Conservation (phyloP, 2,797 vertebrate species). For the Acanthopagrus latus region DNA sequence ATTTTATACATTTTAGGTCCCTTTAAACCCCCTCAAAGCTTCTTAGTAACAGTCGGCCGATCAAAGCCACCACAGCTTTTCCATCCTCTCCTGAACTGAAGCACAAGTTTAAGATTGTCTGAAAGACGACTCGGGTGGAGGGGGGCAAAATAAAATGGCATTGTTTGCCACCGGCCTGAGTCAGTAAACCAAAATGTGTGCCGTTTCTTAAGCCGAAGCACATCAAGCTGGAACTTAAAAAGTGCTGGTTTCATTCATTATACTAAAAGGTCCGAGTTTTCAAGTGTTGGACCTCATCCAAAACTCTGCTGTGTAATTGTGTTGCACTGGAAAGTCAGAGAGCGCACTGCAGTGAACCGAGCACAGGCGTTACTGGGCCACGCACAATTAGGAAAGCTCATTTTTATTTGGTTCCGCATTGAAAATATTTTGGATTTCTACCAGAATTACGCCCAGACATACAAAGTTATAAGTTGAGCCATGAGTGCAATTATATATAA, state of each 20-base stretch:
- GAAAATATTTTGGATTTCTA: conserved; percentile 14
- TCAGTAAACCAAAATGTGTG: conserved; percentile 78
- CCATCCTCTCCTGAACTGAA: conserved; percentile 83
- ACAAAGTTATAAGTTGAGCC: conserved; percentile 1
- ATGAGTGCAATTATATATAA: conserved; percentile 23
- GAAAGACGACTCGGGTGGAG: conserved; percentile 74
- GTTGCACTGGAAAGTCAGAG: conserved; percentile 15
- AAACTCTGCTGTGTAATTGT: conserved; percentile 43
- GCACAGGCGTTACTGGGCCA: conserved; percentile 18
- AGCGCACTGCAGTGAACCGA: conserved; percentile 1
- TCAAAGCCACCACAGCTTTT: conserved; percentile 85
- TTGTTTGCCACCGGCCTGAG: conserved; percentile 78
- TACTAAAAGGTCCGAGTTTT: conserved; percentile 41
- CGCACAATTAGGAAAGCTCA: neutral
- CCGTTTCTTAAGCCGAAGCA: conserved; percentile 68
- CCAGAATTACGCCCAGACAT: neutral
- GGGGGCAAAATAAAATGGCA: conserved; percentile 77
- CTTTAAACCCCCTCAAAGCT: conserved; percentile 86
- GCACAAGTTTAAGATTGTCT: conserved; percentile 86
- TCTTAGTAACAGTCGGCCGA: conserved; percentile 89
- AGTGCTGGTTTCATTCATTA: conserved; percentile 59
- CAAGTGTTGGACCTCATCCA: conserved; percentile 55
- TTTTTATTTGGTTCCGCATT: neutral
- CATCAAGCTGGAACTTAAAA: conserved; percentile 51
- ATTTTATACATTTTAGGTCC: conserved; percentile 85